Evolutionary conservation across 1,140 invertebrate species (phyloP).

Genomic region (Aphelinus certus): DNA sequence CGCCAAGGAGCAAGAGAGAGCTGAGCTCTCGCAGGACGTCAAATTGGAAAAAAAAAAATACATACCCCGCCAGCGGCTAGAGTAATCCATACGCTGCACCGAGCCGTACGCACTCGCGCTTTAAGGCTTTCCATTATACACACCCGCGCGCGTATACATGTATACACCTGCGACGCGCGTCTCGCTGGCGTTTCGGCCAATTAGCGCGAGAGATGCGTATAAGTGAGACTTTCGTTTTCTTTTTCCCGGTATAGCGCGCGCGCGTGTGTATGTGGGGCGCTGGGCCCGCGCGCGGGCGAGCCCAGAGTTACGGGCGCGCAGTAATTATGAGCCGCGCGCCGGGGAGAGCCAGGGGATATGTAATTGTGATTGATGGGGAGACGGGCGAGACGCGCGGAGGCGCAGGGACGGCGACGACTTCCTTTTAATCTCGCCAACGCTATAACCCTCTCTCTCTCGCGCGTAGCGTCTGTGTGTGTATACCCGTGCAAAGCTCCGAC

Average conservation of each 20-base stretch:
- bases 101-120: too few relatives aligned
- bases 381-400: conserved; percentile 43
- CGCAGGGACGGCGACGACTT: conserved; percentile 55
- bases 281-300: too few relatives aligned
- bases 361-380: conserved; percentile 63
- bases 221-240: too few relatives aligned
- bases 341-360: conserved; percentile 40
- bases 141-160: conserved; percentile 29
- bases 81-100: too few relatives aligned
- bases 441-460: conserved; percentile 54
- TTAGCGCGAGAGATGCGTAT: too few relatives aligned
- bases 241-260: too few relatives aligned
- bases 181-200: too few relatives aligned
- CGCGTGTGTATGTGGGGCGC: too few relatives aligned
- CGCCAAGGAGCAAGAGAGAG: background rate
- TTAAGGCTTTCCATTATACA: conserved; percentile 27
- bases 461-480: conserved; percentile 42
- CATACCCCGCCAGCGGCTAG: too few relatives aligned
- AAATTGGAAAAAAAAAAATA: too few relatives aligned
- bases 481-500: conserved; percentile 30
- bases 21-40: too few relatives aligned
- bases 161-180: background rate
- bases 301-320: conserved; percentile 44
- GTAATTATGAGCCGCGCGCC: conserved; percentile 57
- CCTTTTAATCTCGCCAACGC: conserved; percentile 59